Evolutionary conservation across 1,140 invertebrate species (phyloP), one percentile per base, ranked within the genome.

Genomic region (Microvelia longipes): DNA sequence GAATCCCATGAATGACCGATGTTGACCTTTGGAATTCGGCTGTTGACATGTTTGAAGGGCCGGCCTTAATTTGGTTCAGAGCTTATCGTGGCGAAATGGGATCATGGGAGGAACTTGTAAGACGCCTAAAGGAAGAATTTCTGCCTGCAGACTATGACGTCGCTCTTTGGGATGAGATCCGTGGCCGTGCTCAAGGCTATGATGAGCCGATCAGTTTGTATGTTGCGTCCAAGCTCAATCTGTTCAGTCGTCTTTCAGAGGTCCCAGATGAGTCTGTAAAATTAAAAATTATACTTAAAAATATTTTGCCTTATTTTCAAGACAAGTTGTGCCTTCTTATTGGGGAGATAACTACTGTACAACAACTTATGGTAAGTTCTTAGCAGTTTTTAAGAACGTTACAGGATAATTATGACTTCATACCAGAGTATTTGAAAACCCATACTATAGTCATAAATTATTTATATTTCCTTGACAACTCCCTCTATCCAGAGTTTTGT

Each of bases 151-250:
- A 63, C 15, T 76, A 74, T 60, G 74, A 77, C 69, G 77, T 77
- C 25, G 68, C 73, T 29, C 71, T 77, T 24, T 73, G 77, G 68
- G 30, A 71, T 2, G 73, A 77, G 72, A 76, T 77, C 63, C 75
- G 74, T 66, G 50, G 61, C n/a, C 68, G 77, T n/a, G 76, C 72
- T 13, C 76, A 77, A 61, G 71, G 73, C 1, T 71, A 71, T 29
- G 69, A 75, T 68, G 77, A 79, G 73, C 61, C 69, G 14, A 70
- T 75, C 68, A 19, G 64, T 26, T 74, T 77, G 28, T 77, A 73
- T 69, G 67, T 78, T 11, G 72, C 77, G 1, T 67, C 73, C 25
- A 75, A 77, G 74, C 71, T 76, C 62, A 75, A 76, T 35, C 72
- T 78, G 71, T 77, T 78, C 71, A 74, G 74, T 70, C 69, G 75